Evolutionary conservation across 2,797 vertebrate genomes (phyloP).

Genomic region (Phalanger gymnotis): DNA sequence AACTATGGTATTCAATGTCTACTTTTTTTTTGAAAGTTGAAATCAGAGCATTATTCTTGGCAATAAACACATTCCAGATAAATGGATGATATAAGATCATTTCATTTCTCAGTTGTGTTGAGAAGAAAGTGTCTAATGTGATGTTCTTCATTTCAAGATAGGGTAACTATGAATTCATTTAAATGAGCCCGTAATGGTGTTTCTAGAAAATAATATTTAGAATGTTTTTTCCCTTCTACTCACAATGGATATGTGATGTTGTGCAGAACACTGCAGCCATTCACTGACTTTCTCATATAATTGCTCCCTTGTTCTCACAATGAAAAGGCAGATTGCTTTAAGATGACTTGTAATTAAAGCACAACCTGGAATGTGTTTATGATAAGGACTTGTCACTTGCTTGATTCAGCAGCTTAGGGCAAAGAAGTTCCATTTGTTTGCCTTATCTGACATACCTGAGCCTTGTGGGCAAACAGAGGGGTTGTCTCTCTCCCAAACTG

Average conservation of each 20-base stretch:
- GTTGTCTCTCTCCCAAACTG: not conserved
- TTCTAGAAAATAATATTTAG: slow-evolving; percentile 1
- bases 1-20: not conserved
- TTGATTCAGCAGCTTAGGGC: not conserved
- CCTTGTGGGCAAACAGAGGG: slow-evolving; percentile 35
- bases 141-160: slow-evolving; percentile 10
- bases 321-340: not conserved
- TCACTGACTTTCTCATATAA: slow-evolving; percentile 32
- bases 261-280: slow-evolving; percentile 21
- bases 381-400: not conserved
- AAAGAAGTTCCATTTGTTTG: slow-evolving; percentile 16
- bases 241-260: not conserved
- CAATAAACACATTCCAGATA: slow-evolving; percentile 43
- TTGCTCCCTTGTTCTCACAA: slow-evolving; percentile 27
- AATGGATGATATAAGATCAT: slow-evolving; percentile 34
- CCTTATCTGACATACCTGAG: slow-evolving; percentile 26
- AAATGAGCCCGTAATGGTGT: not conserved
- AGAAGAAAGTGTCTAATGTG: not conserved
- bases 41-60: not conserved
- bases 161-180: not conserved
- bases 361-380: not conserved
- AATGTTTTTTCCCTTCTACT: slow-evolving; percentile 16
- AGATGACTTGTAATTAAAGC: not conserved
- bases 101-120: slow-evolving; percentile 49
- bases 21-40: not conserved